These are phyloP conservation scores for Vireo griseus DNA, from an alignment of 2,797 vertebrate genomes.

Conservation along the genomic window DNA sequence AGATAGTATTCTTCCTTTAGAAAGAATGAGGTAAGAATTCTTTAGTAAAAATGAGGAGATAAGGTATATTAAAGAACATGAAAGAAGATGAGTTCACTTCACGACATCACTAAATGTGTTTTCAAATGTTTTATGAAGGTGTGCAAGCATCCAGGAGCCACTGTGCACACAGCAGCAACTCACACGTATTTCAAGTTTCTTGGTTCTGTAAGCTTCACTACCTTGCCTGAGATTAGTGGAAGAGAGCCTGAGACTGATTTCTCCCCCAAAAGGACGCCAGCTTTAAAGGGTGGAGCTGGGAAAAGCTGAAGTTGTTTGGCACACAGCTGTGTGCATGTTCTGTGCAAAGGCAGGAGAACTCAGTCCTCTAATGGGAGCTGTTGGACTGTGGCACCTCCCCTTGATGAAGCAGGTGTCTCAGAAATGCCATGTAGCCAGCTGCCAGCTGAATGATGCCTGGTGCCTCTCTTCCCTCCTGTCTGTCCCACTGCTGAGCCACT, in stretches of 20 bases:
- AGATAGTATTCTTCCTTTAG: neutral
- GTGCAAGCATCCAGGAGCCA: neutral
- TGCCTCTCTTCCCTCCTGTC: neutral
- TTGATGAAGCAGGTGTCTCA: neutral
- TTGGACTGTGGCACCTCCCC: neutral
- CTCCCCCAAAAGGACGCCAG: neutral
- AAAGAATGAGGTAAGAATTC: no score
- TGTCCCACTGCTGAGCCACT: neutral
- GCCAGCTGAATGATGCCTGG: neutral
- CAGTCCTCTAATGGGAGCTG: neutral
- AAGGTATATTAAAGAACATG: neutral
- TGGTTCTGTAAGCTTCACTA: neutral
- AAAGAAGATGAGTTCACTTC: neutral
- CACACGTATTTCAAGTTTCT: neutral
- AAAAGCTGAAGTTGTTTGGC: neutral
- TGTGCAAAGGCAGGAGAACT: neutral
- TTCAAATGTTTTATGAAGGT: neutral
- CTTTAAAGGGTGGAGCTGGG: neutral
- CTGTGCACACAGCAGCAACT: neutral
- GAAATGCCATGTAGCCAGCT: neutral
- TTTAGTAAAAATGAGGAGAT: neutral
- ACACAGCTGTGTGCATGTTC: rapidly evolving
- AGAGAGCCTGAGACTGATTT: neutral
- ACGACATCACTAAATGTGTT: neutral
- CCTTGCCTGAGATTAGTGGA: neutral